Evolutionary conservation across 1,140 invertebrate genomes (phyloP), one percentile per base, ranked within the genome.

Genomic region (Nephila pilipes): DNA sequence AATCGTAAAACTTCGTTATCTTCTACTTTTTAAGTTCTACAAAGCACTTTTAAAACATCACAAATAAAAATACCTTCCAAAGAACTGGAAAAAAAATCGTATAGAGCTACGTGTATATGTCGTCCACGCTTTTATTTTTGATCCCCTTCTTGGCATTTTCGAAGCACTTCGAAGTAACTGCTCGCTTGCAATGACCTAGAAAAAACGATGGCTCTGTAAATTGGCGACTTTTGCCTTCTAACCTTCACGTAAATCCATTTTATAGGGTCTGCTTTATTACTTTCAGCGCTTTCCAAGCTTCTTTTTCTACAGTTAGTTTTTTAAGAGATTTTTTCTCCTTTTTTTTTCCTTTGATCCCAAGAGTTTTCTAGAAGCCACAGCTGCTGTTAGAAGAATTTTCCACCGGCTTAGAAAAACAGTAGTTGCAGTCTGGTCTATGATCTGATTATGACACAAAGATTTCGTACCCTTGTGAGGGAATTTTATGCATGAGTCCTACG

Each of bases 231-330:
- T 88, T 69, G 87, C 58, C 63, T 69, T 38, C 63, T 88, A 69
- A 69, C 58, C 63, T 54, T 88, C 63, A 69, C 87, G 87, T 88
- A 88, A 88, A 88, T 69, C 87, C 58, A 46, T 88, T 88, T 88
- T 88, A 88, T 88, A 88, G 87, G 87, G 10, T 88, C 38, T 65
- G 87, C 60, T 88, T 88, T 88, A 88, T 88, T 88, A 46, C 87
- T 69, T 88, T 88, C 87, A 54, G 36, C 60, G 32, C 87, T 32
- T 20, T 63, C 22, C 25, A 69, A 29, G 29, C n/a, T 75, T 32
- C 2, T 36, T 29, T 85, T 57, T 55, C n/a, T 38, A 18, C 55
- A 8, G 54, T 54, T 12, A 14, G 4, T 83, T 85, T 63, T 60
- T 60, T 0, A n/a, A 60, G 20, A 14, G 25, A n/a, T 58, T 85